Evolutionary conservation across 2,888 invertebrate genomes (phyloP).

Genomic region (Argynnis bischoffii): DNA sequence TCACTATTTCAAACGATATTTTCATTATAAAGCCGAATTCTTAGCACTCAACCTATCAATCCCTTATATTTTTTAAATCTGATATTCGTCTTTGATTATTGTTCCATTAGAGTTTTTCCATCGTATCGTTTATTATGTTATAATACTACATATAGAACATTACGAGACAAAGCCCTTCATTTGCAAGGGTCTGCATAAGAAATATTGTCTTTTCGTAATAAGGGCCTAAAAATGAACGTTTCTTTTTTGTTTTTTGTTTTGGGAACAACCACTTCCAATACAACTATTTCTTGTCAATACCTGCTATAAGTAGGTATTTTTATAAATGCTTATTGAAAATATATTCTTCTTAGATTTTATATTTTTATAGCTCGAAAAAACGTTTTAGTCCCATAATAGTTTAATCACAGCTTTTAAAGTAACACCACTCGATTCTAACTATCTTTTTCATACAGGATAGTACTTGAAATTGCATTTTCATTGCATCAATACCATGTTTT

Average conservation of each 20-base stretch:
- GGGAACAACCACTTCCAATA: no score
- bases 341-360: no score
- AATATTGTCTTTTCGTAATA: constrained; percentile 3
- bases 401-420: no score
- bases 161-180: constrained; percentile 3
- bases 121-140: constrained; percentile 9
- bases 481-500: no score
- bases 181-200: constrained; percentile 2
- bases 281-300: no score
- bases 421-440: no score
- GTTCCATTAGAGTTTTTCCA: constrained; percentile 22
- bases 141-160: constrained; percentile 5
- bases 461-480: no score
- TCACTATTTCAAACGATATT: background rate
- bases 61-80: constrained; percentile 32
- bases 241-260: background rate
- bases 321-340: no score
- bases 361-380: no score
- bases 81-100: constrained; percentile 33
- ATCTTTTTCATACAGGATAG: no score
- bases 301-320: no score
- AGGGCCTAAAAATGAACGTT: background rate
- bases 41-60: constrained; percentile 19
- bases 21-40: background rate
- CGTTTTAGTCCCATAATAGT: no score